Evolutionary conservation across 2,113 vertebrate genomes (phyloP), one percentile per base, ranked within the genome.

Genomic region (Malurus elegans): DNA sequence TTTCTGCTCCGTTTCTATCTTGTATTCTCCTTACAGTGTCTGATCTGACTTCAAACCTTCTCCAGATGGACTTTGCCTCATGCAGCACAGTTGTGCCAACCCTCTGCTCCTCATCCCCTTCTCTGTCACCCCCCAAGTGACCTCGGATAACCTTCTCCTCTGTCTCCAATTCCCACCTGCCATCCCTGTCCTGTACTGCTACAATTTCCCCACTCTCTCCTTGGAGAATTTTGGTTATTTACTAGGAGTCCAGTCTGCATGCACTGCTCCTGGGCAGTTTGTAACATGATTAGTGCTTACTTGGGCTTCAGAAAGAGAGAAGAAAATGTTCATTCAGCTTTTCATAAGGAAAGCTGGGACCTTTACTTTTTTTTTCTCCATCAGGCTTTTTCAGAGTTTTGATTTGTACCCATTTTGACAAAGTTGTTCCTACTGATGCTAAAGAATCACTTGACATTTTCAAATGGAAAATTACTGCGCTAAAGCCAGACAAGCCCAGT

Each of bases 401-500:
- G 45, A 82, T 90, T 47, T 79, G 25, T 53, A 82, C 18, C 3
- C 3, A 20, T 48, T 91, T 88, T 86, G 69, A 86, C 45, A 71
- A 79, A 40, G n/a, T 72, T 85, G 53, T 57, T 87, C 62, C 54
- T 67, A 50, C 29, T 45, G 62, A 67, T 81, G 18, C 42, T 89
- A 45, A 89, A 92, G 28, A 84, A 92, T 61, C 31, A 87, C 57
- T 65, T 87, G 73, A 91, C 73, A 90, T 91, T 95, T 91, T 87
- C 25, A 57, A 93, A 85, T 67, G 24, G 50, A 94, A 85, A 81
- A 75, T 75, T 53, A 72, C 18, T 69, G 31, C 48, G 51, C 50
- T 89, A 34, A 80, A 87, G 64, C 56, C 60, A 87, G 51, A 86
- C 20, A 87, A 88, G 42, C 13, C n/a, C 9, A 58, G 15, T 32